Base-by-base conservation (phyloP, 2,888 invertebrate species). In the Spilosoma lubricipeda region DNA sequence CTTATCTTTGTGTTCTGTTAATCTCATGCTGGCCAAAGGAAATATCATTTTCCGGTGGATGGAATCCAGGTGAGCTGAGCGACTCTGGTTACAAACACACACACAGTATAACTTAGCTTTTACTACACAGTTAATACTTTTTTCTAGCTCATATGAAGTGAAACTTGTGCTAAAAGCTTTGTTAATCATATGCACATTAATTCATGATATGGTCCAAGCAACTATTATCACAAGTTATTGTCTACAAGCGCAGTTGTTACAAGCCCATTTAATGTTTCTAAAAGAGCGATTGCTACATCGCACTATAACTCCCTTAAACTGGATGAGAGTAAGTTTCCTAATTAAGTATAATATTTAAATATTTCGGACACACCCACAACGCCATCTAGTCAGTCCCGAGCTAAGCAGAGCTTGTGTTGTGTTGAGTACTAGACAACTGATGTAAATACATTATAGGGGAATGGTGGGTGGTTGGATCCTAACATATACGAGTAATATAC, bases 131-230 rank as follows among this genome's bases (percentile, higher is more conserved):
- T 36, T 39, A 39, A 39, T 39, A 48, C 65, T 48, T 70, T 0
- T 74, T 87, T 84, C 73, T 89, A 97, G 97, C 86, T 95, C 96
- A 0, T 86, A 90, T 67, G 91, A 95, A 87, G 86, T 96, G 67
- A 92, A 95, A 82, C 85, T 96, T 77, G 80, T 91, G 2, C 87
- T 97, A 67, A 97, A 97, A 93, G 92, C 97, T 56, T 87, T 97
- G 13, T 91, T 98, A 75, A 96, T 98, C 45, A 89, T 97, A 64
- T 97, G 97, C 80, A 97, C 98, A 18, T 90, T 98, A 77, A 97
- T 97, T 91, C 98, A 98, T 88, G 98, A 98, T 89, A 97, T 98
- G 92, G 97, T 98, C 73, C 98, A 98, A 92, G 97, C 98, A n/a
- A 97, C 98, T 7, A 97, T 98, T 72, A 97, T 98, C 80, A 97